phyloP scores from a whole-genome alignment of 1,140 invertebrate genomes.

The Cherax quadricarinatus region DNA sequence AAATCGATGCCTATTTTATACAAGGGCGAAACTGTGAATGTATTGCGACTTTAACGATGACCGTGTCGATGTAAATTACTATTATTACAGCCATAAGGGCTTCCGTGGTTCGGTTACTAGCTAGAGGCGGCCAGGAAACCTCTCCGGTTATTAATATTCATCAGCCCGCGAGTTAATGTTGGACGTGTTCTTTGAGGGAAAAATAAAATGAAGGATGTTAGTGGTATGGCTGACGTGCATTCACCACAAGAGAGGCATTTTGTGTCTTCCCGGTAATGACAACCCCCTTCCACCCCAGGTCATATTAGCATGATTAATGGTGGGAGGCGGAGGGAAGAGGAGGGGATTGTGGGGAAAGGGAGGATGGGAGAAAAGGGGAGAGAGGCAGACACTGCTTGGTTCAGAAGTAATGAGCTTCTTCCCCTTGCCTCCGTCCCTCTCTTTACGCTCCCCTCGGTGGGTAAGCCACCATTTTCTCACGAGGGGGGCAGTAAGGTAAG shows the following conservation, averaged over 20 bases:
- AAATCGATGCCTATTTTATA: conserved; percentile 1
- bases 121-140: background rate
- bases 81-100: conserved; percentile 9
- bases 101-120: background rate
- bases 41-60: conserved; percentile 17
- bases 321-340: background rate
- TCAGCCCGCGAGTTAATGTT: background rate
- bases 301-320: conserved; percentile 15
- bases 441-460: background rate
- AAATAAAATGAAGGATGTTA: conserved; percentile 3
- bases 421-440: conserved; percentile 2
- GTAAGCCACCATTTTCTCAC: conserved; percentile 25
- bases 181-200: background rate
- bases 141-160: background rate
- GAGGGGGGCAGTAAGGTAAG: background rate
- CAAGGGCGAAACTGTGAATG: background rate
- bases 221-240: background rate
- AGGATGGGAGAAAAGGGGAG: background rate
- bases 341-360: too few species aligned
- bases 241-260: conserved; percentile 1
- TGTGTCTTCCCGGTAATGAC: conserved; percentile 8
- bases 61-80: background rate
- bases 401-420: background rate
- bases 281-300: background rate
- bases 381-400: background rate